phyloP scores from a whole-genome alignment of 2,113 vertebrate genomes.

The Lasiurus cinereus region DNA sequence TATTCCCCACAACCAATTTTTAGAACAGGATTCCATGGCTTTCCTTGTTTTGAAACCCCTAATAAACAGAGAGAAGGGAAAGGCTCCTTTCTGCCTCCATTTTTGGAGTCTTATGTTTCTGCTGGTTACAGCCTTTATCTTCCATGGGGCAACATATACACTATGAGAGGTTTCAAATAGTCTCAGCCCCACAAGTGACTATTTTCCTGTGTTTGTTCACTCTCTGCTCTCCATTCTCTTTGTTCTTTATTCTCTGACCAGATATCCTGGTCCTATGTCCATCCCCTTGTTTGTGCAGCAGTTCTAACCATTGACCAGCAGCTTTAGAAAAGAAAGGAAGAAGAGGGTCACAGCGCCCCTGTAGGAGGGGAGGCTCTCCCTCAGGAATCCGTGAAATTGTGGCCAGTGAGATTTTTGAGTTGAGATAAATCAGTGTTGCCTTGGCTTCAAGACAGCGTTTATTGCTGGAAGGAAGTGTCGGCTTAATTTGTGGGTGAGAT shows the following conservation, averaged over 20 bases:
- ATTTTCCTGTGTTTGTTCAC: not conserved
- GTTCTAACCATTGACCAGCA: not conserved
- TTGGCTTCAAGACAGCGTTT: constrained; percentile 66
- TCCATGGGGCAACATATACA: not conserved
- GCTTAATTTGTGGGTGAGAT: constrained; percentile 71
- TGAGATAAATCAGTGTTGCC: constrained; percentile 55
- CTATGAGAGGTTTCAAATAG: not conserved
- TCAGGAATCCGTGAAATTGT: constrained; percentile 34
- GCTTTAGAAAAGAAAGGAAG: not conserved
- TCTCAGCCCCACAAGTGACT: not conserved
- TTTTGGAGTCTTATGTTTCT: constrained; percentile 1
- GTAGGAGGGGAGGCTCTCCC: not conserved
- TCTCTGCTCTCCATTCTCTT: not conserved
- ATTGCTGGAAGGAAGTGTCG: constrained; percentile 51
- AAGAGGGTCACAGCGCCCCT: not conserved
- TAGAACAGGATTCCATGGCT: not conserved
- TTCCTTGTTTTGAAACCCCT: not conserved
- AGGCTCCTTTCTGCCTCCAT: not conserved
- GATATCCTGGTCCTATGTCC: not conserved
- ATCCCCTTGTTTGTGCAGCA: not conserved
- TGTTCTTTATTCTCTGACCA: constrained; percentile 11
- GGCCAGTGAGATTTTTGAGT: constrained; percentile 17
- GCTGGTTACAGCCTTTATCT: not conserved
- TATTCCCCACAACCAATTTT: not conserved
- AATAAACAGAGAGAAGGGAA: not conserved